Conservation (phyloP, 92 coral and sea anemone genomes). For the Muricea muricata region DNA sequence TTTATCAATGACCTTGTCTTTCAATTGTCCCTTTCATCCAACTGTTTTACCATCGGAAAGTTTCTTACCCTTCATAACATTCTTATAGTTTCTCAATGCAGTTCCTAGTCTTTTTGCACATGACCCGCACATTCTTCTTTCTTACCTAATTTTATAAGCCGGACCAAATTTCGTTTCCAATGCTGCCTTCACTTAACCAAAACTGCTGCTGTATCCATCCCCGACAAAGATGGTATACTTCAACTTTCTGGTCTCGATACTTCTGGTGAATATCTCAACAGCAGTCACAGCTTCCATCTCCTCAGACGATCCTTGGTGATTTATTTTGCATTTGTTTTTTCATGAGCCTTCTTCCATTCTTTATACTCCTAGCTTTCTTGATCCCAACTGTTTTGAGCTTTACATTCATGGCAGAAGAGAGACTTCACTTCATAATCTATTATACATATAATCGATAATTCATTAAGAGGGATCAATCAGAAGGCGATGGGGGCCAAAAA, state of each 20-base stretch:
- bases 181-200: conserved; percentile 44
- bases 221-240: conserved; percentile 64
- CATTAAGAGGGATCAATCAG: neutral
- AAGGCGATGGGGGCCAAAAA: conserved; percentile 2
- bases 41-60: conserved; percentile 57
- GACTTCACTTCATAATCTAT: neutral
- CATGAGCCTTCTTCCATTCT: conserved; percentile 58
- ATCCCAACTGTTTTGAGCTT: neutral
- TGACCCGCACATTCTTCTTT: conserved; percentile 74
- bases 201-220: conserved; percentile 71
- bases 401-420: too few species aligned
- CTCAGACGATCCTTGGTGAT: conserved; percentile 66
- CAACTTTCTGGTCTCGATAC: conserved; percentile 56
- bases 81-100: conserved; percentile 54
- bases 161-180: conserved; percentile 22
- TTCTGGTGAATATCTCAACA: conserved; percentile 52
- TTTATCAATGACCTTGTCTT: conserved; percentile 53
- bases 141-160: conserved; percentile 39
- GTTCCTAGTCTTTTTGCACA: conserved; percentile 59
- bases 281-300: conserved; percentile 68
- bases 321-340: conserved; percentile 45
- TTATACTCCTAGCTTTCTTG: conserved; percentile 23
- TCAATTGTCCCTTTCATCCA: conserved; percentile 61
- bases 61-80: conserved; percentile 51
- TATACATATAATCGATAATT: too few species aligned